Conservation (phyloP, 2,113 vertebrate species). For the Riparia riparia region DNA sequence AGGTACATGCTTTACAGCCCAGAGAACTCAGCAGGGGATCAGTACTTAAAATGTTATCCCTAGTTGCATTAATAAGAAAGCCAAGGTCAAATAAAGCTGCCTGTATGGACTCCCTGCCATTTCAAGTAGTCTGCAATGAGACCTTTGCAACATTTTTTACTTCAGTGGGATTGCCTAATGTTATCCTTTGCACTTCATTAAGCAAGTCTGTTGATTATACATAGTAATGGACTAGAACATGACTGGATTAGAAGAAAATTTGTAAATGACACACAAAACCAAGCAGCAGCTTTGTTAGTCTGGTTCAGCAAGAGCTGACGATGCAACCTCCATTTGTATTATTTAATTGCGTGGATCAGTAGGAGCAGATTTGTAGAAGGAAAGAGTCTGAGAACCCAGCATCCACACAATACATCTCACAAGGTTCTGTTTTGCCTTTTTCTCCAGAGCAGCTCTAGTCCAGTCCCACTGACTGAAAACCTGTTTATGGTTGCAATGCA, state of each 20-base stretch:
- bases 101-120: background rate
- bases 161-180: background rate
- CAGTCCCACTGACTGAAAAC: background rate
- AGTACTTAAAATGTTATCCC: background rate
- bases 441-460: background rate
- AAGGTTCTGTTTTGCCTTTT: background rate
- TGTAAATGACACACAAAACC: background rate
- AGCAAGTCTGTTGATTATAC: background rate
- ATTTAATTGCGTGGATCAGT: background rate
- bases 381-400: background rate
- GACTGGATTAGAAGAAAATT: background rate
- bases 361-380: background rate
- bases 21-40: background rate
- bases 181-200: background rate
- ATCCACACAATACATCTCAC: background rate
- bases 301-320: background rate
- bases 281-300: background rate
- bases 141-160: background rate
- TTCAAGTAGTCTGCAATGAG: background rate
- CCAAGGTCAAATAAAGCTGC: background rate
- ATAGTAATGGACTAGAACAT: background rate
- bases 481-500: background rate
- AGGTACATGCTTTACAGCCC: background rate
- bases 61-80: background rate
- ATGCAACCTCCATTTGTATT: background rate